A percentile compares a stretch with the other conserved stretches of the same genome.
Evolutionary conservation across 2,797 vertebrate genomes (phyloP).

Genomic region (Spheniscus humboldti): DNA sequence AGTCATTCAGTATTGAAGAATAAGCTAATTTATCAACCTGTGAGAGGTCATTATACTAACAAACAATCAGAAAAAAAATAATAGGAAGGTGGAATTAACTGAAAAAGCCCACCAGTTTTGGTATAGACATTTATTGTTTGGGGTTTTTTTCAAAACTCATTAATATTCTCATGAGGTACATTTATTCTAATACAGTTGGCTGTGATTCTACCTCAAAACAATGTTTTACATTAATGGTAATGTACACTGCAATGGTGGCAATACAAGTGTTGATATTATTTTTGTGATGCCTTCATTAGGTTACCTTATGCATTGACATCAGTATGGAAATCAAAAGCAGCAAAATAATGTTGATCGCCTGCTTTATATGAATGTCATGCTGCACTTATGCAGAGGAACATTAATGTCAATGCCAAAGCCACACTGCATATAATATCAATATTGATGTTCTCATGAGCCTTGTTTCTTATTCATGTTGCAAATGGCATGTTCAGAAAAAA

Average conservation of each 20-base stretch:
- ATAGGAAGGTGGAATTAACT: neutral
- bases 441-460: conserved; percentile 12
- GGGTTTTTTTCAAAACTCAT: neutral
- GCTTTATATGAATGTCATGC: conserved; percentile 13
- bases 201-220: neutral
- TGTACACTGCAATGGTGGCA: neutral
- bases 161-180: neutral
- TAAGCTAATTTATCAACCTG: neutral
- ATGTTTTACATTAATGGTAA: neutral
- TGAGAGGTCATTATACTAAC: neutral
- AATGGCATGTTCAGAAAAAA: conserved; percentile 40
- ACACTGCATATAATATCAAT: neutral
- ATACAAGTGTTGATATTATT: neutral
- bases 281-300: conserved; percentile 4
- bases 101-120: neutral
- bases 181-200: neutral
- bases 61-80: neutral
- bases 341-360: neutral
- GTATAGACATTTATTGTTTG: neutral
- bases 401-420: conserved; percentile 26
- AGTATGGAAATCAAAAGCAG: conserved; percentile 29
- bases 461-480: neutral
- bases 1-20: neutral
- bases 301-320: neutral
- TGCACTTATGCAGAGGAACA: conserved; percentile 7